phyloP scores from a whole-genome alignment of 1,140 invertebrate genomes.

The Drosophila dunni region DNA sequence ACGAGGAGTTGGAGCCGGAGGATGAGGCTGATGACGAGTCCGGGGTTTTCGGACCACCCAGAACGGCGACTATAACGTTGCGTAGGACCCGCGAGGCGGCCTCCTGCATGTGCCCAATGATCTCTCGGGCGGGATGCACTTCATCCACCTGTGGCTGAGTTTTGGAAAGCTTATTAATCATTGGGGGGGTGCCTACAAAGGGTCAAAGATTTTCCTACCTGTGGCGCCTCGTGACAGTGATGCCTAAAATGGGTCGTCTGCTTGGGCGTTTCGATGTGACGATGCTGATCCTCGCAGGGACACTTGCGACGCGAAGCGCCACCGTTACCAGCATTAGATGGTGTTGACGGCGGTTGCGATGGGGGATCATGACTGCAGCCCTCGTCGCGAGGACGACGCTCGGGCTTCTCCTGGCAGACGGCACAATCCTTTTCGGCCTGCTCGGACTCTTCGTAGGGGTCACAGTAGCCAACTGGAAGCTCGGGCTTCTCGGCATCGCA shows the following conservation, averaged over 20 bases:
- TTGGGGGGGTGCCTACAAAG: no score
- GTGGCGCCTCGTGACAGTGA: neutral
- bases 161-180: no score
- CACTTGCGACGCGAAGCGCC: constrained; percentile 47
- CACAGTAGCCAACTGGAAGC: constrained; percentile 35
- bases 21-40: neutral
- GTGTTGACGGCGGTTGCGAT: constrained; percentile 40
- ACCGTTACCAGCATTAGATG: constrained; percentile 10
- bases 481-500: constrained; percentile 31
- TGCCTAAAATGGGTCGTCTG: constrained; percentile 16
- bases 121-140: constrained; percentile 43
- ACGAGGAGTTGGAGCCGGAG: neutral
- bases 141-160: constrained; percentile 5
- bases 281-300: constrained; percentile 55
- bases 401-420: constrained; percentile 51
- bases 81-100: constrained; percentile 54
- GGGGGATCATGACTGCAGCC: constrained; percentile 25
- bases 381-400: constrained; percentile 31
- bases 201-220: no score
- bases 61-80: constrained; percentile 43
- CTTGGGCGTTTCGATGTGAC: constrained; percentile 9
- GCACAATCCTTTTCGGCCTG: constrained; percentile 38
- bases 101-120: constrained; percentile 49
- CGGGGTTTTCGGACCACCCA: constrained; percentile 22
- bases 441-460: neutral